Conservation (phyloP, 1,140 invertebrate species). For the Gryon sp. region DNA sequence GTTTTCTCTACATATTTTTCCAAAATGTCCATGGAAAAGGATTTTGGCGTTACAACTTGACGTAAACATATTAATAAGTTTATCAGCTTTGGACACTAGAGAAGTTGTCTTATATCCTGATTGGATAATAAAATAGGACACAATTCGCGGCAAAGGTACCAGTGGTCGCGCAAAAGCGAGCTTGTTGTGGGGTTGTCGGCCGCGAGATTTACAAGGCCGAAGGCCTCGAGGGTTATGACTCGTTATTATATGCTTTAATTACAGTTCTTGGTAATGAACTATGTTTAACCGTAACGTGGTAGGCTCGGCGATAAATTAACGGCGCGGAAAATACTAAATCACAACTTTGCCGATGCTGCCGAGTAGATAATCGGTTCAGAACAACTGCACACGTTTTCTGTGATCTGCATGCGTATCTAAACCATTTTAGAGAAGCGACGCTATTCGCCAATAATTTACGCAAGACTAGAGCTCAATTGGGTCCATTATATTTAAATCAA, state of each 20-base stretch:
- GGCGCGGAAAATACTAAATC: slow-evolving; percentile 79
- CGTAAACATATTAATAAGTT: slow-evolving; percentile 44
- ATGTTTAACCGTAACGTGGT: slow-evolving; percentile 78
- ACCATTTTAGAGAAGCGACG: slow-evolving; percentile 36
- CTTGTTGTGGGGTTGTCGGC: slow-evolving; percentile 66
- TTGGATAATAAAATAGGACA: slow-evolving; percentile 49
- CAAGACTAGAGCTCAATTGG: neutral
- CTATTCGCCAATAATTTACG: slow-evolving; percentile 28
- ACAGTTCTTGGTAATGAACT: slow-evolving; percentile 78
- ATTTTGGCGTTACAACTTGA: too few species aligned
- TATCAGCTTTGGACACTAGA: slow-evolving; percentile 35
- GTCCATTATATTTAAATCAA: too few species aligned
- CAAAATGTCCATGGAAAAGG: too few species aligned
- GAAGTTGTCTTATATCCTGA: slow-evolving; percentile 48
- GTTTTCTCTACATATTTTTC: too few species aligned
- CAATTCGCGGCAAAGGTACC: slow-evolving; percentile 5
- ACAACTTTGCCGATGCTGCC: slow-evolving; percentile 77
- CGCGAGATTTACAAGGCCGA: slow-evolving; percentile 76
- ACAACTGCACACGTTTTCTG: slow-evolving; percentile 70
- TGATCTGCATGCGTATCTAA: slow-evolving; percentile 51
- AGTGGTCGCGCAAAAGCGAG: slow-evolving; percentile 3
- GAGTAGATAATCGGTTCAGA: slow-evolving; percentile 77
- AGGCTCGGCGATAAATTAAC: slow-evolving; percentile 79
- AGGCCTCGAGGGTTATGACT: slow-evolving; percentile 75
- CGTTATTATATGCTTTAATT: slow-evolving; percentile 79